Evolutionary conservation across 2,797 vertebrate genomes (phyloP).

Genomic region (Anguilla megastoma): DNA sequence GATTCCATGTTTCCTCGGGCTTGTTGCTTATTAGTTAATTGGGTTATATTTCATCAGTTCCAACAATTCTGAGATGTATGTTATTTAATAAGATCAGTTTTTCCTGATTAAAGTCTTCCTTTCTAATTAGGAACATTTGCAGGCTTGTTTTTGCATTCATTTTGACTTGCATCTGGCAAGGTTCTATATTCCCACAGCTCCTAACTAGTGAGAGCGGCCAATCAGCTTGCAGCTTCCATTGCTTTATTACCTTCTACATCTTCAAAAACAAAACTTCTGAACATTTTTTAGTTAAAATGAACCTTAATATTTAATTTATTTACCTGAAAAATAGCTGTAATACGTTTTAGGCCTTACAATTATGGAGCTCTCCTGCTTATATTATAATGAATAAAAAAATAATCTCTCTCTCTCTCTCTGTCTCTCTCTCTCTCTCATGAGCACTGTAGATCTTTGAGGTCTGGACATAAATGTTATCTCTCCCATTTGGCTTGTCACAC

Average conservation of each 20-base stretch:
- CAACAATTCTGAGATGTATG: conserved; percentile 27
- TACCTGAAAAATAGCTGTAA: not conserved
- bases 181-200: conserved; percentile 36
- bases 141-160: conserved; percentile 39
- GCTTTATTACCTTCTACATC: conserved; percentile 30
- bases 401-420: not conserved
- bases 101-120: conserved; percentile 47
- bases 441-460: not conserved
- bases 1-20: conserved; percentile 43
- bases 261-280: conserved; percentile 37
- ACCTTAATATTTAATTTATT: not conserved
- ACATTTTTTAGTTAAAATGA: not conserved
- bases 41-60: conserved; percentile 53
- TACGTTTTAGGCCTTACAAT: no score
- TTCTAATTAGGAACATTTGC: conserved; percentile 49
- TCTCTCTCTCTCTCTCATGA: not conserved
- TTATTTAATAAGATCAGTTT: conserved; percentile 35
- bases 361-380: no score
- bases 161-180: conserved; percentile 46
- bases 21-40: conserved; percentile 53
- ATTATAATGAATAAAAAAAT: no score
- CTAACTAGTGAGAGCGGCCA: conserved; percentile 36
- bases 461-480: conserved; percentile 70
- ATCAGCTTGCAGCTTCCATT: conserved; percentile 36
- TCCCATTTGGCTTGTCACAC: conserved; percentile 69